Percentiles rank a stretch among this genome's conserved stretches.
Conservation (phyloP, 2,113 vertebrate genomes). For the Myxocyprinus asiaticus region DNA sequence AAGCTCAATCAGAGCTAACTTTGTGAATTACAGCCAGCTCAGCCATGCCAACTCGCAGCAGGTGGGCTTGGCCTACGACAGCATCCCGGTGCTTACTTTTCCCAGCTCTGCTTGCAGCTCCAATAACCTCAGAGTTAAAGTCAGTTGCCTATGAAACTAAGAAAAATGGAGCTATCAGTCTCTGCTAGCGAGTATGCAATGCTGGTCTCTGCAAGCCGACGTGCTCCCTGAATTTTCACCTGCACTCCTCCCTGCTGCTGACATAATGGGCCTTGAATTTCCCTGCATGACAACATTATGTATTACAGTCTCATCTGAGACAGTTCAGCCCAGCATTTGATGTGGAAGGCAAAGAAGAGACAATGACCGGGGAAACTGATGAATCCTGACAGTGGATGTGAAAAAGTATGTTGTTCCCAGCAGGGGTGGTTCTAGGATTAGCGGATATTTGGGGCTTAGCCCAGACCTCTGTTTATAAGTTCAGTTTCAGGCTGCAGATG, state of each 20-base stretch:
- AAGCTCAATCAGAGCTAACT: conserved; percentile 5
- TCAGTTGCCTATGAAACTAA: conserved; percentile 32
- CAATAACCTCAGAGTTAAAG: conserved; percentile 8
- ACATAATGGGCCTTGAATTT: conserved; percentile 48
- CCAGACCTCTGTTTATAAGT: too few relatives aligned
- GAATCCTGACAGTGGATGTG: conserved; percentile 35
- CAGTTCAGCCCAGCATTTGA: conserved; percentile 40
- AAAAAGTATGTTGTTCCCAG: conserved; percentile 5
- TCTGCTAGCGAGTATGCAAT: too few relatives aligned
- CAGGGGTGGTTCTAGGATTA: not conserved
- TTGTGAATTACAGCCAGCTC: conserved; percentile 1
- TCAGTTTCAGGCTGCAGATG: too few relatives aligned
- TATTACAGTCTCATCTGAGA: conserved; percentile 51
- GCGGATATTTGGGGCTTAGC: too few relatives aligned
- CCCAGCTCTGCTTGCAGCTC: not conserved
- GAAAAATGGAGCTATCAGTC: conserved; percentile 48
- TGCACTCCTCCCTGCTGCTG: conserved; percentile 41
- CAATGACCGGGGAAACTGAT: conserved; percentile 40
- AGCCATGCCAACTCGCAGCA: not conserved
- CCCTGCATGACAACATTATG: conserved; percentile 42
- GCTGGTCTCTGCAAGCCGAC: conserved; percentile 42
- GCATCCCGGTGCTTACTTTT: not conserved
- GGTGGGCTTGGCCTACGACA: not conserved
- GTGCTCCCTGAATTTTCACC: conserved; percentile 48
- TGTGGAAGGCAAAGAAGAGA: conserved; percentile 28